Percentiles rank a stretch among this genome's conserved stretches.
These are phyloP conservation scores for Drosophila buzzatii DNA, from an alignment of 2,888 invertebrate genomes.

Conservation along the genomic window DNA sequence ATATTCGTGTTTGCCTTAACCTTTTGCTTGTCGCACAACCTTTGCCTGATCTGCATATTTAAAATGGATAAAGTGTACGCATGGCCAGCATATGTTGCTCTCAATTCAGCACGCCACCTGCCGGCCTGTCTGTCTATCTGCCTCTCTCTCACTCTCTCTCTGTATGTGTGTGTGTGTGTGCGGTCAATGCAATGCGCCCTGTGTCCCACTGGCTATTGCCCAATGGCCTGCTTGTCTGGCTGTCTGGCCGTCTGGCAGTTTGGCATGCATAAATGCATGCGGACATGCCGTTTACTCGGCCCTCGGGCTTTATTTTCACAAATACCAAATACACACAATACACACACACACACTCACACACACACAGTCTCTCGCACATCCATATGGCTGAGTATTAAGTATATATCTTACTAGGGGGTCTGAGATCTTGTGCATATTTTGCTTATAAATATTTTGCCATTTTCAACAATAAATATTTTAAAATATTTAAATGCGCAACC, in stretches of 20 bases:
- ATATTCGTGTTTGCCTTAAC: conserved; percentile 59
- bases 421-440: conserved; percentile 61
- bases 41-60: conserved; percentile 73
- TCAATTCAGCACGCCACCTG: conserved; percentile 34
- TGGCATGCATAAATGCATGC: conserved; percentile 54
- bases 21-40: conserved; percentile 56
- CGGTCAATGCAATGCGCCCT: conserved; percentile 41
- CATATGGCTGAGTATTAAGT: conserved; percentile 18
- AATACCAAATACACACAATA: conserved; percentile 54
- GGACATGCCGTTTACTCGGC: conserved; percentile 54
- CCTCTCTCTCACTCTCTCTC: conserved; percentile 8
- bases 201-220: conserved; percentile 19
- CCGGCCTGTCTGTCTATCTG: conserved; percentile 16
- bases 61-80: conserved; percentile 61
- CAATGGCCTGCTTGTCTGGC: conserved; percentile 28
- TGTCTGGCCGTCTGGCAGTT: conserved; percentile 20
- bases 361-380: not conserved
- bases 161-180: conserved; percentile 5
- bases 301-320: conserved; percentile 58
- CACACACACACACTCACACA: conserved; percentile 16
- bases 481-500: conserved; percentile 69
- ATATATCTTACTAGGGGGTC: conserved; percentile 19
- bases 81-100: conserved; percentile 43
- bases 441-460: conserved; percentile 70
- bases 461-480: conserved; percentile 74